Evolutionary conservation across 2,888 invertebrate genomes (phyloP).

Genomic region (Callyntrura guangdongensis): DNA sequence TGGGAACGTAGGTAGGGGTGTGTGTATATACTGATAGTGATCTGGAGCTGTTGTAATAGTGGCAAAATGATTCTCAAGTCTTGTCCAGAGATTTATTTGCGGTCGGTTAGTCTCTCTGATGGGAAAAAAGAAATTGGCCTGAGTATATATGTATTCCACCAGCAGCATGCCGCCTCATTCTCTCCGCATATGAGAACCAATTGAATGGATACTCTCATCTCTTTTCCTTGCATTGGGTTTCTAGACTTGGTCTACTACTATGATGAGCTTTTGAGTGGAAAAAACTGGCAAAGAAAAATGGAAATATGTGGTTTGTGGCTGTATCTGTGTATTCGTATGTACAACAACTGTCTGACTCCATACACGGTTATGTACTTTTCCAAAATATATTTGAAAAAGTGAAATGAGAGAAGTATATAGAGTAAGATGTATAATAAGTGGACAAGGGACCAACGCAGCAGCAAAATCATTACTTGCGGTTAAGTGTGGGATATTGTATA

Average conservation of each 20-base stretch:
- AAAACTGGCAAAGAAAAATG: slow-evolving; percentile 16
- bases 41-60: neutral
- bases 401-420: slow-evolving; percentile 36
- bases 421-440: too few species aligned
- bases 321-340: neutral
- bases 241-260: slow-evolving; percentile 16
- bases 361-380: neutral
- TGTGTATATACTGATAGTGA: too few species aligned
- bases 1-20: neutral
- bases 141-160: neutral
- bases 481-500: neutral
- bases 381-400: neutral
- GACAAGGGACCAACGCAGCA: slow-evolving; percentile 54
- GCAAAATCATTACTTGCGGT: slow-evolving; percentile 40
- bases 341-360: neutral
- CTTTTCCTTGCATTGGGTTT: neutral
- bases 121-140: slow-evolving; percentile 72
- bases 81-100: slow-evolving; percentile 75
- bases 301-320: neutral
- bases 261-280: slow-evolving; percentile 25
- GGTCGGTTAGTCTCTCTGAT: slow-evolving; percentile 75
- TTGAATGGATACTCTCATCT: neutral
- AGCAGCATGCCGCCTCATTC: neutral
- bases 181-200: neutral
- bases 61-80: slow-evolving; percentile 70